These are phyloP conservation scores for Ptychobarbus kaznakovi DNA, from an alignment of 2,797 vertebrate genomes.

Conservation along the genomic window DNA sequence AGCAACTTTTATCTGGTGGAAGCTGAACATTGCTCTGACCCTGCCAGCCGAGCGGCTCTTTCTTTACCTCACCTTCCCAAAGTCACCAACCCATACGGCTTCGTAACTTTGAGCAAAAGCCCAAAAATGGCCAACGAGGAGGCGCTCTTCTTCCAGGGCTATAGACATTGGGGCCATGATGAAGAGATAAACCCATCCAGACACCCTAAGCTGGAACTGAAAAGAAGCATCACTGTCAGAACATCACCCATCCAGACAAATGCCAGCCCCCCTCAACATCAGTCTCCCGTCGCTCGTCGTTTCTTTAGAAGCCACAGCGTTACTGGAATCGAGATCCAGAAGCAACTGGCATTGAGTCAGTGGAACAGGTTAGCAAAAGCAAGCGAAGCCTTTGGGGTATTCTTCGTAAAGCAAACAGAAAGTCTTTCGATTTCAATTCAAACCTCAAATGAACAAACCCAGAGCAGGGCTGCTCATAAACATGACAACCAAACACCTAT, in stretches of 20 bases:
- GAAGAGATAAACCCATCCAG: constrained; percentile 29
- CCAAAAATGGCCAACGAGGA: constrained; percentile 84
- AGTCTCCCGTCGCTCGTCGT: constrained; percentile 45
- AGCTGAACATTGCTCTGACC: constrained; percentile 75
- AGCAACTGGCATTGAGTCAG: constrained; percentile 23
- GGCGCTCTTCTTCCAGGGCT: constrained; percentile 78
- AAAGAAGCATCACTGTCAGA: constrained; percentile 38
- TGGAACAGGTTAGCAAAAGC: constrained; percentile 57
- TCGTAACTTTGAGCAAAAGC: constrained; percentile 82
- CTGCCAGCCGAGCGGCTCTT: constrained; percentile 76
- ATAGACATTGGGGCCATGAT: constrained; percentile 56
- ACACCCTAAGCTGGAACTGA: constrained; percentile 11
- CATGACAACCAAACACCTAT: background rate
- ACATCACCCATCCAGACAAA: constrained; percentile 34
- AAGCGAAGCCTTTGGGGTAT: constrained; percentile 68
- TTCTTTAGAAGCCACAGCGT: constrained; percentile 46
- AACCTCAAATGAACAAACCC: constrained; percentile 8
- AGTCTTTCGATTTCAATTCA: constrained; percentile 18
- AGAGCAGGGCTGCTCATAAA: background rate
- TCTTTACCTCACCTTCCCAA: constrained; percentile 84
- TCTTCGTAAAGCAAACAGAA: constrained; percentile 69
- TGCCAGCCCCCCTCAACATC: constrained; percentile 28
- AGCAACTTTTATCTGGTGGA: constrained; percentile 54
- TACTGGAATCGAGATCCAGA: constrained; percentile 24
- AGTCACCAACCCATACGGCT: constrained; percentile 81